Conservation (phyloP, 2,113 vertebrate species). For the Verasper variegatus region DNA sequence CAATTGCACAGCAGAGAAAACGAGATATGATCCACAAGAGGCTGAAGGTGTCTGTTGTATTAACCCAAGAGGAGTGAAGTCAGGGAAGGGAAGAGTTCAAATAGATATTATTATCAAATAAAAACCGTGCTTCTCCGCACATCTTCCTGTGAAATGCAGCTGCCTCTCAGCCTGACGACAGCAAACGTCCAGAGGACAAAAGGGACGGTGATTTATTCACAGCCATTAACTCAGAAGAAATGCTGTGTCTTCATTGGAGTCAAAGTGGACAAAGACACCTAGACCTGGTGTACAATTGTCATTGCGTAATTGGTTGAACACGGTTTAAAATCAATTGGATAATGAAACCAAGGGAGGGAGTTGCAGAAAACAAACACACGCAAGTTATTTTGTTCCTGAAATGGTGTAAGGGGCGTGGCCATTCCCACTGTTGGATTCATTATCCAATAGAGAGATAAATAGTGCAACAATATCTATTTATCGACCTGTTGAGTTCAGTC, state of each 20-base stretch:
- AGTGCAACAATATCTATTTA: background rate
- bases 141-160: background rate
- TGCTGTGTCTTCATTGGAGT: constrained; percentile 2
- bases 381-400: background rate
- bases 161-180: background rate
- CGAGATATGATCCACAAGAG: constrained; percentile 51
- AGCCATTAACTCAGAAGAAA: background rate
- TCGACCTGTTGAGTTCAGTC: background rate
- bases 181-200: background rate
- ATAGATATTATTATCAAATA: constrained; percentile 10
- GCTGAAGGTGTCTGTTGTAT: constrained; percentile 22
- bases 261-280: background rate
- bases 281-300: background rate
- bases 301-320: background rate
- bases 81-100: constrained; percentile 4
- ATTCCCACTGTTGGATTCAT: background rate
- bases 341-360: background rate
- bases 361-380: background rate
- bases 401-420: background rate
- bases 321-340: background rate
- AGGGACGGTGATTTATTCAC: background rate
- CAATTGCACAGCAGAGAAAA: constrained; percentile 57
- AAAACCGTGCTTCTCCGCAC: background rate
- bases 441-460: background rate
- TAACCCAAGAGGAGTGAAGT: background rate